Percentiles rank a stretch among this genome's conserved stretches.
phyloP scores from a whole-genome alignment of 2,113 vertebrate genomes.

The Myxocyprinus asiaticus region DNA sequence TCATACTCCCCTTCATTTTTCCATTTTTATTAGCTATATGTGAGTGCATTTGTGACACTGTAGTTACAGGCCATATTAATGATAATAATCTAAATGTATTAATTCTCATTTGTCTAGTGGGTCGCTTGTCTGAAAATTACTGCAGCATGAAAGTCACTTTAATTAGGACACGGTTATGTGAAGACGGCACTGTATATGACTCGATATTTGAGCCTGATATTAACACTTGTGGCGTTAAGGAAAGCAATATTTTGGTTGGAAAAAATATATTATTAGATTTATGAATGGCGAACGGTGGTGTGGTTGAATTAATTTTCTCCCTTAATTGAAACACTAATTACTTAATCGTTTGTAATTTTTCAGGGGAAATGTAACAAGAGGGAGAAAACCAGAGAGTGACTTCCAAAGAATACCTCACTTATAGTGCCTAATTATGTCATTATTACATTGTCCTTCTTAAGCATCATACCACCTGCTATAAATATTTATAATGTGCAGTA shows the following conservation, averaged over 20 bases:
- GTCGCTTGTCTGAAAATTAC: slow-evolving; percentile 58
- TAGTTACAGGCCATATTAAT: slow-evolving; percentile 49
- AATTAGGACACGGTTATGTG: slow-evolving; percentile 65
- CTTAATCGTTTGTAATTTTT: slow-evolving; percentile 22
- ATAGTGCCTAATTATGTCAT: background rate
- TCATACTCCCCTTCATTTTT: background rate
- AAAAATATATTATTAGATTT: slow-evolving; percentile 2
- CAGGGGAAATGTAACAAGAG: background rate
- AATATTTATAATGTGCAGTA: background rate
- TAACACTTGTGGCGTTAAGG: background rate
- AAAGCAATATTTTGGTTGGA: background rate
- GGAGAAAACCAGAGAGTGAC: background rate
- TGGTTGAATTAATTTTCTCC: slow-evolving; percentile 5
- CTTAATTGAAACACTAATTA: slow-evolving; percentile 24
- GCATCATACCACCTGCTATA: background rate
- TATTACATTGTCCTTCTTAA: slow-evolving; percentile 6
- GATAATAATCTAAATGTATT: slow-evolving; percentile 57
- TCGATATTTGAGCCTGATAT: slow-evolving; percentile 42
- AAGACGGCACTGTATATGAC: slow-evolving; percentile 54
- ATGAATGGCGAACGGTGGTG: background rate
- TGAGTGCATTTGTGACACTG: background rate
- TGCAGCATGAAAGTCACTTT: slow-evolving; percentile 69
- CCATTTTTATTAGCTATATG: background rate
- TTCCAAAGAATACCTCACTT: background rate
- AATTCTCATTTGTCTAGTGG: slow-evolving; percentile 62